Evolutionary conservation across 2,888 invertebrate genomes (phyloP).

Genomic region (Platycheirus albimanus): DNA sequence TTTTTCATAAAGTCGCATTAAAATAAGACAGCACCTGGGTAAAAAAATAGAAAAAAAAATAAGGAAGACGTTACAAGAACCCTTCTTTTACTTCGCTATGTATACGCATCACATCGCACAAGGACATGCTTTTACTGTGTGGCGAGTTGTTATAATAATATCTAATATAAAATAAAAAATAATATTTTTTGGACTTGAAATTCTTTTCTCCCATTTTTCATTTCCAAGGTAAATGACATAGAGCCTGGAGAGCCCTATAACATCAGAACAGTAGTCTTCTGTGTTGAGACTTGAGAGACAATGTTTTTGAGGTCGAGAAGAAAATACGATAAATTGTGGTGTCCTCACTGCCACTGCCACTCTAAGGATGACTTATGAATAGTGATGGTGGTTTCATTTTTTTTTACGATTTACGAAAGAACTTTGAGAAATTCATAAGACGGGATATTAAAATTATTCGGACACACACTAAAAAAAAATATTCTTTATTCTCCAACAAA

Average conservation of each 20-base stretch:
- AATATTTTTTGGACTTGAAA: constrained; percentile 44
- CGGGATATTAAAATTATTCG: constrained; percentile 70
- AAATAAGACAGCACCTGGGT: constrained; percentile 58
- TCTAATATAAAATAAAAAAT: no score
- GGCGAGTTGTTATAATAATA: constrained; percentile 63
- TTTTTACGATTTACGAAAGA: constrained; percentile 15
- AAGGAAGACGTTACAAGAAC: constrained; percentile 1
- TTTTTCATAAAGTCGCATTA: constrained; percentile 71
- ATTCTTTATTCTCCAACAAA: constrained; percentile 59
- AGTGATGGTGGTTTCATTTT: constrained; percentile 28
- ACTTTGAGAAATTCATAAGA: constrained; percentile 62
- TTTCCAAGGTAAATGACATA: constrained; percentile 43
- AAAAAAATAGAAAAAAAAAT: background rate
- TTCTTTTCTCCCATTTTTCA: constrained; percentile 47
- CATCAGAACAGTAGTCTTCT: no score
- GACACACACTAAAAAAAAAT: constrained; percentile 70
- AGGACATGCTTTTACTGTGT: constrained; percentile 32
- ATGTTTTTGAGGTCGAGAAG: constrained; percentile 2
- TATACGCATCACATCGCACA: no score
- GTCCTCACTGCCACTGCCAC: constrained; percentile 39
- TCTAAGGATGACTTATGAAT: constrained; percentile 64
- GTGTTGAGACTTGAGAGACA: constrained; percentile 1
- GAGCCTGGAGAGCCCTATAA: constrained; percentile 24
- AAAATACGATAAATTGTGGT: constrained; percentile 44
- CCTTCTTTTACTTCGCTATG: constrained; percentile 8